Percentiles rank a stretch among this genome's conserved stretches.
Evolutionary conservation across 2,113 vertebrate species (phyloP).

Genomic region (Enhydra lutris): DNA sequence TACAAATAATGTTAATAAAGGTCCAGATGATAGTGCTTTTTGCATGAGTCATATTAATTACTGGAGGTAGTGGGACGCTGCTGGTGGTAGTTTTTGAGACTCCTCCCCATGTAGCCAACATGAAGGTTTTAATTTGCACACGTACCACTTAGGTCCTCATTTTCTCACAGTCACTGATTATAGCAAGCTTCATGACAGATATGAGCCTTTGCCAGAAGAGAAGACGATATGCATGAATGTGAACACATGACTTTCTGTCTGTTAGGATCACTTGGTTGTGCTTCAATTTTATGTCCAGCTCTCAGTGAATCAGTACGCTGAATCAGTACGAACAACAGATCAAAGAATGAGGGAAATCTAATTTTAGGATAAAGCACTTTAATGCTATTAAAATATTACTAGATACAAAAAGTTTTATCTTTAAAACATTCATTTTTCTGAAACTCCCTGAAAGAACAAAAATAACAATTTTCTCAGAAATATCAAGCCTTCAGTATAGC

Average conservation of each 20-base stretch:
- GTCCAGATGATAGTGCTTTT: neutral
- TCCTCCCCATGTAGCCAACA: too few relatives aligned
- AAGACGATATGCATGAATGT: neutral
- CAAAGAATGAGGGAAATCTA: neutral
- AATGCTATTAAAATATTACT: neutral
- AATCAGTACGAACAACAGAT: neutral
- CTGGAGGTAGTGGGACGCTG: neutral
- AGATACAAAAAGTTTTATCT: neutral
- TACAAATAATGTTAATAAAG: neutral
- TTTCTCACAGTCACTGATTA: neutral
- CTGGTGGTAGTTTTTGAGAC: neutral
- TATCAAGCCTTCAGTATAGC: neutral
- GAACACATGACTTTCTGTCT: neutral
- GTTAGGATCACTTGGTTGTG: neutral
- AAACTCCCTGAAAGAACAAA: neutral
- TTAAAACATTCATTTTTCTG: neutral
- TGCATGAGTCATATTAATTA: neutral
- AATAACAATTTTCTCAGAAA: neutral
- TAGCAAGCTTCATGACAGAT: neutral
- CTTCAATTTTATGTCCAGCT: neutral
- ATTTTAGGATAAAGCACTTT: neutral
- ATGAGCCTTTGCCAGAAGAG: neutral
- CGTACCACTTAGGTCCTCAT: too few relatives aligned
- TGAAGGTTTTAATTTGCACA: neutral
- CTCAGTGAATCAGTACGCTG: neutral